Conservation (phyloP, 2,888 invertebrate species). For the Anaspis maculata region DNA sequence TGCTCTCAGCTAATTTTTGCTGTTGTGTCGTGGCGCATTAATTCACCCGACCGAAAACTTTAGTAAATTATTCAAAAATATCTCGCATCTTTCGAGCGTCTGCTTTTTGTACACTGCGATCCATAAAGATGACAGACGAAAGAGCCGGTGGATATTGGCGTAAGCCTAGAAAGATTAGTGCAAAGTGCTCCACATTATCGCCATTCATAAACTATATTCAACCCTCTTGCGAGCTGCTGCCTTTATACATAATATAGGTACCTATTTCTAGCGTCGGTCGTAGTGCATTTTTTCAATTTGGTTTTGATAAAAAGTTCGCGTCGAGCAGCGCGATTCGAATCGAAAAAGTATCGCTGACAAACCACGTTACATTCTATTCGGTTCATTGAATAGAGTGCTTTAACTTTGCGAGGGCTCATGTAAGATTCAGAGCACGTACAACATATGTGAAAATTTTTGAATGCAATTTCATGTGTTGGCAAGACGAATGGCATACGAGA, state of each 20-base stretch:
- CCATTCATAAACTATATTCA: too few species aligned
- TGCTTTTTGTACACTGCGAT: constrained; percentile 14
- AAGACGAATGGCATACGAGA: constrained; percentile 15
- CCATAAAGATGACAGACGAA: constrained; percentile 17
- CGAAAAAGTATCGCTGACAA: constrained; percentile 28
- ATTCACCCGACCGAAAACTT: constrained; percentile 8
- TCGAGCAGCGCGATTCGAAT: constrained; percentile 14
- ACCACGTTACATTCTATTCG: constrained; percentile 33
- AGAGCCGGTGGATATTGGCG: constrained; percentile 15
- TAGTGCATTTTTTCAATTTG: background rate
- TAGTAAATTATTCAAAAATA: constrained; percentile 2
- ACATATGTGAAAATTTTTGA: constrained; percentile 27
- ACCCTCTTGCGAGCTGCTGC: too few species aligned
- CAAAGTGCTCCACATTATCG: constrained; percentile 13
- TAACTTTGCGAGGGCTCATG: constrained; percentile 22
- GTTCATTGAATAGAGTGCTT: constrained; percentile 37
- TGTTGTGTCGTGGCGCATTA: constrained; percentile 5
- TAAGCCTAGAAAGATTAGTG: constrained; percentile 13
- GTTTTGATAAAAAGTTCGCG: background rate
- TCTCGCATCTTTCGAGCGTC: constrained; percentile 8
- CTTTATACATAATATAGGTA: too few species aligned
- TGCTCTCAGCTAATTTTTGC: constrained; percentile 7
- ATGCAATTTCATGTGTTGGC: constrained; percentile 22
- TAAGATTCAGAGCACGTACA: constrained; percentile 24
- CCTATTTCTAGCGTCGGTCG: too few species aligned